Evolutionary conservation across 1,140 invertebrate genomes (phyloP).

Genomic region (Drosophila equinoxialis): DNA sequence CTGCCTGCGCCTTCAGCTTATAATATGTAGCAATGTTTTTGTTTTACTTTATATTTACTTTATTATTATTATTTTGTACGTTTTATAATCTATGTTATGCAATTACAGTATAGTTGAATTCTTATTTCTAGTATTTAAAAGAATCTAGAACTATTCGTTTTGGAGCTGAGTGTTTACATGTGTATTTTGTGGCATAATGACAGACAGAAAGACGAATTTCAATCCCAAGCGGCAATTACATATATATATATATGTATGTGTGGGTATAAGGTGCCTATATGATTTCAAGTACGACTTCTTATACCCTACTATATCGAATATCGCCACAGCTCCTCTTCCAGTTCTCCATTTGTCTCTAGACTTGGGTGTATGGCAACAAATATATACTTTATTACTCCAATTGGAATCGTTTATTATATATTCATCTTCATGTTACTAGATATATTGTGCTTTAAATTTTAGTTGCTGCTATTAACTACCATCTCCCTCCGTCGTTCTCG

Average conservation of each 20-base stretch:
- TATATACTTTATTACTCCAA: neutral
- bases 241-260: neutral
- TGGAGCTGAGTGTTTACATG: neutral
- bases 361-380: conserved; percentile 7
- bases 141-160: neutral
- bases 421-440: neutral
- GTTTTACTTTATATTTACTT: neutral
- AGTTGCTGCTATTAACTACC: neutral
- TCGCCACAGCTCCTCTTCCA: neutral
- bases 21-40: neutral
- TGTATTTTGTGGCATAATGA: neutral
- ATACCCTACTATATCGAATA: neutral
- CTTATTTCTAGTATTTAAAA: conserved; percentile 7
- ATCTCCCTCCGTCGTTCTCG: neutral
- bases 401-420: conserved; percentile 11
- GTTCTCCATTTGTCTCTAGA: neutral
- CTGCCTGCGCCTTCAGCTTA: neutral
- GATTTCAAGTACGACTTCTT: neutral
- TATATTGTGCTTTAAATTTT: neutral
- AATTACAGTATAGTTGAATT: conserved; percentile 11
- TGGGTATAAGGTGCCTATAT: neutral
- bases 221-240: neutral
- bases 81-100: neutral
- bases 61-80: conserved; percentile 12
- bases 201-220: neutral